phyloP scores from a whole-genome alignment of 1,140 invertebrate genomes.

The Asobara japonica region DNA sequence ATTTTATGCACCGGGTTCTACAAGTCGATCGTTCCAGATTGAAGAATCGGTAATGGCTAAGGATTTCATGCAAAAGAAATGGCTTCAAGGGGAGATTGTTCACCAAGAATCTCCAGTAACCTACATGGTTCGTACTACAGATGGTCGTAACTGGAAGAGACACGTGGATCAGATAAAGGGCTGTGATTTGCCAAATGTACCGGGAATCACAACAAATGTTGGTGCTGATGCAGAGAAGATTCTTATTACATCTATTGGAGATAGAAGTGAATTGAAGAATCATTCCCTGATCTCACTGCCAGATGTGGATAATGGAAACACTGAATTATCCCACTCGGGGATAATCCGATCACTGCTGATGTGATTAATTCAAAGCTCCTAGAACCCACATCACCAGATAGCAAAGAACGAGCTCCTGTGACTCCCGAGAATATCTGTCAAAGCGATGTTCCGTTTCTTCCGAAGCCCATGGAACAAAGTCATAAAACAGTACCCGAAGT shows the following conservation, averaged over 20 bases:
- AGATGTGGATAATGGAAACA: background rate
- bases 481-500: background rate
- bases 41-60: background rate
- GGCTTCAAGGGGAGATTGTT: background rate
- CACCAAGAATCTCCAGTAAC: background rate
- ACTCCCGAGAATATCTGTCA: background rate
- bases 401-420: background rate
- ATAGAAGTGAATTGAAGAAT: background rate
- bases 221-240: background rate
- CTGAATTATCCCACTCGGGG: background rate
- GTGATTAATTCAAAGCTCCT: background rate
- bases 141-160: constrained; percentile 32
- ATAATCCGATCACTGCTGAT: background rate
- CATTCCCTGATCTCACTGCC: background rate
- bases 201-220: background rate
- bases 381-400: background rate
- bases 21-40: background rate
- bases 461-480: too few species aligned
- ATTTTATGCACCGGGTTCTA: background rate
- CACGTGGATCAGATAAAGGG: constrained; percentile 35
- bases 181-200: background rate
- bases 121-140: constrained; percentile 24
- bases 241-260: background rate
- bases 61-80: background rate
- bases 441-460: too few species aligned